Evolutionary conservation across 2,888 invertebrate genomes (phyloP).

Genomic region (Synanthedon tipuliformis): DNA sequence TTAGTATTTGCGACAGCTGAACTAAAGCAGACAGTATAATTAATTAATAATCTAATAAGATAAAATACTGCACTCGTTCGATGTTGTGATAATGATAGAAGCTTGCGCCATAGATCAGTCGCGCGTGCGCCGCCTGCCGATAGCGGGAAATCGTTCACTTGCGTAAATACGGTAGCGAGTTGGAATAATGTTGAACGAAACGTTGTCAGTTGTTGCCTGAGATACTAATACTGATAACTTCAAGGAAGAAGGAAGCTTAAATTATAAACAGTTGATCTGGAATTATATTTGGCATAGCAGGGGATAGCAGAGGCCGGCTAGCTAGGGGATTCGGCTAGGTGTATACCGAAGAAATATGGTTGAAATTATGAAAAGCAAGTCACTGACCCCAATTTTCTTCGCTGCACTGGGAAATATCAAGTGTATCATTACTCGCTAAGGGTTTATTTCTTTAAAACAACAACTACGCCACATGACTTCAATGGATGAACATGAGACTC

Average conservation of each 20-base stretch:
- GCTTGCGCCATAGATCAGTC: slow-evolving; percentile 48
- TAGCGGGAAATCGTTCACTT: slow-evolving; percentile 54
- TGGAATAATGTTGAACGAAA: slow-evolving; percentile 6
- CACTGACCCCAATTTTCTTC: too few relatives aligned
- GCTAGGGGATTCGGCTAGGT: too few relatives aligned
- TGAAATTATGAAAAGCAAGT: too few relatives aligned
- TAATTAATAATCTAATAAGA: too few relatives aligned
- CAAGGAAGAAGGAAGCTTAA: not conserved
- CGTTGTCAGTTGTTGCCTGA: not conserved
- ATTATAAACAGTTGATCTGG: not conserved
- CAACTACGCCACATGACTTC: slow-evolving; percentile 59
- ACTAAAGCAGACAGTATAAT: too few relatives aligned
- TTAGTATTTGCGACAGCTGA: too few relatives aligned
- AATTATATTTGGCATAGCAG: too few relatives aligned
- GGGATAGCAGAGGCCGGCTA: too few relatives aligned
- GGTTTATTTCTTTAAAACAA: slow-evolving; percentile 37
- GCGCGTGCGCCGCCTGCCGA: slow-evolving; percentile 49
- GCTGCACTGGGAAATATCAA: not conserved
- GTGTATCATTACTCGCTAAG: not conserved
- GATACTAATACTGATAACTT: not conserved
- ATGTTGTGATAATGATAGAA: slow-evolving; percentile 63
- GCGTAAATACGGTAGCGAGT: slow-evolving; percentile 55
- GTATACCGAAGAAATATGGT: too few relatives aligned
- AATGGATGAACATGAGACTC: slow-evolving; percentile 51
- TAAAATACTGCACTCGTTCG: slow-evolving; percentile 11